These are phyloP conservation scores for Planococcus citri DNA, from an alignment of 1,140 invertebrate species.

Conservation along the genomic window DNA sequence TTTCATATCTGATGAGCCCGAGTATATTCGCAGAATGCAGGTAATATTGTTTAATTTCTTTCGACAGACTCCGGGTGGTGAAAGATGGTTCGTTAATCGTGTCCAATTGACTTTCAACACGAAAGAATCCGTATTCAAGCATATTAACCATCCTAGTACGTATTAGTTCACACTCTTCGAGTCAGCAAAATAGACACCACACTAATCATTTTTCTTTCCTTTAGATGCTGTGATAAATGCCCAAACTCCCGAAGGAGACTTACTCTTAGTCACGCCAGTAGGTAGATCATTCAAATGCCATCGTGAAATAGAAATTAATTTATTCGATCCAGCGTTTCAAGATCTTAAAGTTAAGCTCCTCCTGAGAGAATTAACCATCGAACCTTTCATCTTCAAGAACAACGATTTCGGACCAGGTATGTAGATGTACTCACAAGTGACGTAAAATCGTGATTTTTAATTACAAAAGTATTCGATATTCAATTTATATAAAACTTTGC, in stretches of 20 bases:
- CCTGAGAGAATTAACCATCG: conserved; percentile 41
- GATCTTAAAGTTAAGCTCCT: conserved; percentile 34
- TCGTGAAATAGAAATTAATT: conserved; percentile 46
- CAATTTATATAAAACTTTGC: neutral
- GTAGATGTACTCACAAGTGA: too few species aligned
- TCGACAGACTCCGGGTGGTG: conserved; percentile 66
- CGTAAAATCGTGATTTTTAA: neutral
- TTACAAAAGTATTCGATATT: neutral
- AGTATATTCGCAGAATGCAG: neutral
- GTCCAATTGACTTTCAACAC: conserved; percentile 49
- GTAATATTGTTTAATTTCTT: conserved; percentile 27
- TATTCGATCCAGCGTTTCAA: conserved; percentile 33
- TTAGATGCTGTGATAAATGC: neutral
- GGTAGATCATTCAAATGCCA: conserved; percentile 67
- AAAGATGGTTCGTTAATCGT: conserved; percentile 67
- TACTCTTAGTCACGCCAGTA: conserved; percentile 69
- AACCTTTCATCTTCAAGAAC: conserved; percentile 52
- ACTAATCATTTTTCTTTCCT: neutral
- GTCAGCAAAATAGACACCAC: neutral
- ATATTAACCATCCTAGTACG: conserved; percentile 25
- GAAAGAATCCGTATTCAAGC: conserved; percentile 39
- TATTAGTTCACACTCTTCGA: too few species aligned
- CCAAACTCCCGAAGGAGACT: neutral
- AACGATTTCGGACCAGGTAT: conserved; percentile 46
- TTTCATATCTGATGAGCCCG: neutral